Conservation (phyloP, 2,797 vertebrate genomes). For the Streptopelia turtur region DNA sequence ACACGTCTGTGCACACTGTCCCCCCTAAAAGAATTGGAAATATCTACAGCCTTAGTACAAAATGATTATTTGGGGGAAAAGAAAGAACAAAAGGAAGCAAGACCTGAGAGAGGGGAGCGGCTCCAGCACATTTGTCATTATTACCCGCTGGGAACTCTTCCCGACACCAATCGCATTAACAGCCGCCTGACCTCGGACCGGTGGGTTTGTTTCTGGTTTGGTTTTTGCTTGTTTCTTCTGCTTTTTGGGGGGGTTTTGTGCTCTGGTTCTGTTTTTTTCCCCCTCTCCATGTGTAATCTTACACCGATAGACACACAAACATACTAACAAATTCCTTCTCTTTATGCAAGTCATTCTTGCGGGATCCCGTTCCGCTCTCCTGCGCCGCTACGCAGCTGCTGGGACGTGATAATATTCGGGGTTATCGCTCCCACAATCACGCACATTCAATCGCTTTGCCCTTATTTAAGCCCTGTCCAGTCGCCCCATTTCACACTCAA, state of each 20-base stretch:
- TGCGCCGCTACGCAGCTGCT: background rate
- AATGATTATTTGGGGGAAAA: background rate
- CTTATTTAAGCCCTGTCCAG: background rate
- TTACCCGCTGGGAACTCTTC: background rate
- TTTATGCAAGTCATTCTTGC: conserved; percentile 27
- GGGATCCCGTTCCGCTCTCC: conserved; percentile 23
- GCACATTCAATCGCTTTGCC: background rate
- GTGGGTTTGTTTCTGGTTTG: background rate
- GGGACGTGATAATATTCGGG: background rate
- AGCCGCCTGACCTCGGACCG: background rate
- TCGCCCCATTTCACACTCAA: background rate
- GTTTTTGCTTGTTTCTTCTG: no score
- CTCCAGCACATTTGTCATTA: background rate
- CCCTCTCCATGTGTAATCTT: background rate
- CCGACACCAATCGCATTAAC: rapidly evolving
- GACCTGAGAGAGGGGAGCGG: background rate
- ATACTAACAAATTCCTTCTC: background rate
- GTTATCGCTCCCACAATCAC: background rate
- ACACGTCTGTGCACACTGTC: background rate
- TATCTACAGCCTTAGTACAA: background rate
- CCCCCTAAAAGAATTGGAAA: background rate
- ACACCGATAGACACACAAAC: no score
- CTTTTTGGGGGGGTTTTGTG: no score
- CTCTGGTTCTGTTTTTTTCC: background rate
- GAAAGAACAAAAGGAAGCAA: background rate